Conservation (phyloP, 23 tunicate genomes). For the Trididemnum clinides region DNA sequence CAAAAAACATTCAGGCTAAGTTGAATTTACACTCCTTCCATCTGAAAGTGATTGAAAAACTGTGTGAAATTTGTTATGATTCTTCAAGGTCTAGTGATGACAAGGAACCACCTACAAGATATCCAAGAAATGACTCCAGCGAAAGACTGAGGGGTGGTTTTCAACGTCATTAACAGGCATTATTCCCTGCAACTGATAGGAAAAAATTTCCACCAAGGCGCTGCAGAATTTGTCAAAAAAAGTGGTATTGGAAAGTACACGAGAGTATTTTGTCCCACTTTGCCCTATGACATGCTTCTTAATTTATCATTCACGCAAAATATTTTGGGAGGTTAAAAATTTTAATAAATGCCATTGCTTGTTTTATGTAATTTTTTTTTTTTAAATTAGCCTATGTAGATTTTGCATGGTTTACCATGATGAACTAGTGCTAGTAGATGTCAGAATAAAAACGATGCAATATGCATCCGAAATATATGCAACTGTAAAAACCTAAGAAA, state of each 20-base stretch:
- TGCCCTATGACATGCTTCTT: background rate
- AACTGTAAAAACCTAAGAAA: too few relatives aligned
- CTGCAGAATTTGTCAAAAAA: conserved; percentile 31
- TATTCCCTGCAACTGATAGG: conserved; percentile 12
- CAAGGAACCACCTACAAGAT: conserved; percentile 15
- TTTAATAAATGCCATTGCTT: background rate
- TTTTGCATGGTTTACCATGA: conserved; percentile 10
- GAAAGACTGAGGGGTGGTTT: conserved; percentile 29
- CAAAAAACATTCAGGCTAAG: background rate
- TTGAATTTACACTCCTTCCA: background rate
- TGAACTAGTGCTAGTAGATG: too few relatives aligned
- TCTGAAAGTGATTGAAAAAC: conserved; percentile 19
- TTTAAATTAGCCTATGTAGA: background rate
- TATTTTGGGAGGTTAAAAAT: background rate
- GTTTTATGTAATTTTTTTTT: background rate
- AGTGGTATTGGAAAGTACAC: conserved; percentile 18
- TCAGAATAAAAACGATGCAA: too few relatives aligned
- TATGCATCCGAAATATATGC: too few relatives aligned
- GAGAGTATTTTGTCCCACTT: conserved; percentile 12
- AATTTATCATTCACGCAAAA: background rate
- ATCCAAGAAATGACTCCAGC: conserved; percentile 22
- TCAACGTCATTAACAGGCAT: conserved; percentile 27
- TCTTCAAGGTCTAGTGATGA: conserved; percentile 6
- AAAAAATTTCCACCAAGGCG: conserved; percentile 3
- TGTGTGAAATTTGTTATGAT: conserved; percentile 13